Conservation (phyloP, 1,140 invertebrate species). For the Trichonephila clavipes region DNA sequence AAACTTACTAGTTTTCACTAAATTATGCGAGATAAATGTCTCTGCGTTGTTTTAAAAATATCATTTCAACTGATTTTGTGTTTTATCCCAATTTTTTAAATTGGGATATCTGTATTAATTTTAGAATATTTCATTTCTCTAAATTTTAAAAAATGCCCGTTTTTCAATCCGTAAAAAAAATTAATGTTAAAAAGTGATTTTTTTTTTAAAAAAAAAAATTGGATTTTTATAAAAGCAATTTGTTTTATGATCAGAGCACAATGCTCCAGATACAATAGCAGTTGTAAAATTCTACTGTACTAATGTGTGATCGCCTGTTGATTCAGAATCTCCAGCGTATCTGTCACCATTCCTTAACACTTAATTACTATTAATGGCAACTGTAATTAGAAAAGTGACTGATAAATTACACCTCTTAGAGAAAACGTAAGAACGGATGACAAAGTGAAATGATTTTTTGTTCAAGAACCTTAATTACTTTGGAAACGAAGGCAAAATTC, state of each 20-base stretch:
- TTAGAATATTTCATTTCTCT: too few relatives aligned
- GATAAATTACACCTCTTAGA: constrained; percentile 12
- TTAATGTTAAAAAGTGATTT: neutral
- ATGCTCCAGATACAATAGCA: neutral
- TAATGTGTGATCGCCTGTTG: neutral
- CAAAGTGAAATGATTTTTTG: neutral
- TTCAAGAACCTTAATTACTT: neutral
- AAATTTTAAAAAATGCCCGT: too few relatives aligned
- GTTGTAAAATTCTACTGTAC: neutral
- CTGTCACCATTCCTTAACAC: neutral
- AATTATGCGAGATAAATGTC: too few relatives aligned
- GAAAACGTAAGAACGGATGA: neutral
- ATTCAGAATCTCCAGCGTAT: neutral
- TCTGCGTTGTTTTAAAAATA: too few relatives aligned
- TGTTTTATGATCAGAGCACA: too few relatives aligned
- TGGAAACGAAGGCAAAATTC: neutral
- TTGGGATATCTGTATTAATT: too few relatives aligned
- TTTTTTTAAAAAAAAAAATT: neutral
- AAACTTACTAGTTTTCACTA: too few relatives aligned
- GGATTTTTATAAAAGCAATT: neutral
- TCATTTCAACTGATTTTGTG: too few relatives aligned
- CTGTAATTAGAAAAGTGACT: neutral
- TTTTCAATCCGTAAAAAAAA: too few relatives aligned
- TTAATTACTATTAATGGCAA: constrained; percentile 26
- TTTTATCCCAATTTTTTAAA: too few relatives aligned